Evolutionary conservation across 2,888 invertebrate genomes (phyloP).

Genomic region (Agonopterix subpropinquella): DNA sequence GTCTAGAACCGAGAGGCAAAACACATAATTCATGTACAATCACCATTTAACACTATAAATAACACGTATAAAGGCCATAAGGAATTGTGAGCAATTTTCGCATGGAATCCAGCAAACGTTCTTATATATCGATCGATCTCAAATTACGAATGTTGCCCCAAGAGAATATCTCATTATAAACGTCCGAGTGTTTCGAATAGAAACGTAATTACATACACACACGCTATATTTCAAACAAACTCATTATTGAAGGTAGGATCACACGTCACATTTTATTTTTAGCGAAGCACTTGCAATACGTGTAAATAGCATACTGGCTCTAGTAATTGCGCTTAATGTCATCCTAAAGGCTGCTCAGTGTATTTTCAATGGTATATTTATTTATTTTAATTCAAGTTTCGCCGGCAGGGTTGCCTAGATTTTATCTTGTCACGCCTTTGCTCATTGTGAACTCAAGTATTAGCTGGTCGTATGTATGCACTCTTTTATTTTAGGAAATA

Average conservation of each 20-base stretch:
- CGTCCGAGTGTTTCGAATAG: constrained; percentile 43
- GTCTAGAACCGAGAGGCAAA: neutral
- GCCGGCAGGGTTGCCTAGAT: constrained; percentile 55
- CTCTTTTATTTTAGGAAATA: constrained; percentile 47
- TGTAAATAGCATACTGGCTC: constrained; percentile 44
- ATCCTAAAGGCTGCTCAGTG: constrained; percentile 62
- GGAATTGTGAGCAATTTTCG: constrained; percentile 40
- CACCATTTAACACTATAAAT: constrained; percentile 34
- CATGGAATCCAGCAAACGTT: constrained; percentile 32
- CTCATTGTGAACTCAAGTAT: constrained; percentile 51
- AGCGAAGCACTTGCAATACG: constrained; percentile 22
- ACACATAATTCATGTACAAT: constrained; percentile 36
- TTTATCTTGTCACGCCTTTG: constrained; percentile 68
- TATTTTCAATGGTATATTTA: constrained; percentile 63
- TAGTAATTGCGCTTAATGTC: constrained; percentile 65
- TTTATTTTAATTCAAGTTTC: constrained; percentile 61
- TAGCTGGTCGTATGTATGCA: constrained; percentile 34
- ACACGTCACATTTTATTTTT: neutral
- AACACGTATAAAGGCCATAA: constrained; percentile 31
- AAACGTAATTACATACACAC: constrained; percentile 49
- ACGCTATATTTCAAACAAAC: constrained; percentile 49
- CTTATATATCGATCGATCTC: constrained; percentile 41
- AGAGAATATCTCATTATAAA: constrained; percentile 50
- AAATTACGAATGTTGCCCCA: constrained; percentile 40
- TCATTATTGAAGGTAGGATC: constrained; percentile 27